phyloP scores from a whole-genome alignment of 2,113 vertebrate species.

The Urocolius indicus region DNA sequence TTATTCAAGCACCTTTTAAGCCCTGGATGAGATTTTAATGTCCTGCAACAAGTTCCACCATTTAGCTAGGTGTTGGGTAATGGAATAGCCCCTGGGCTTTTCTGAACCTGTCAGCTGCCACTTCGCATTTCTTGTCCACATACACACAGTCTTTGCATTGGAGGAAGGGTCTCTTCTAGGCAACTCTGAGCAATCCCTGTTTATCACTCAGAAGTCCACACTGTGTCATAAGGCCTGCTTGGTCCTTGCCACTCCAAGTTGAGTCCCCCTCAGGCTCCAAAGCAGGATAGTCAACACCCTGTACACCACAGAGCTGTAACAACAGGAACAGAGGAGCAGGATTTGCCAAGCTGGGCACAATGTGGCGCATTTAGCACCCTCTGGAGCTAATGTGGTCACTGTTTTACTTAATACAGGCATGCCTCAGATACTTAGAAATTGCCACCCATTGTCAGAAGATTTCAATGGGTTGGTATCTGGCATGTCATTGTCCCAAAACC shows the following conservation, averaged over 20 bases:
- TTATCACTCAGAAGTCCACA: background rate
- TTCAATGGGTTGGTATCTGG: background rate
- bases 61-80: background rate
- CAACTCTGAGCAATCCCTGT: background rate
- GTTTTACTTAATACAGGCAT: background rate
- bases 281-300: background rate
- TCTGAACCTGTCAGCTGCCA: background rate
- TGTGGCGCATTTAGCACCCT: background rate
- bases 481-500: background rate
- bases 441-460: background rate
- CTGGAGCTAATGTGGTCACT: background rate
- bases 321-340: background rate
- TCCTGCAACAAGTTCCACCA: background rate
- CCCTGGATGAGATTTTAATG: background rate
- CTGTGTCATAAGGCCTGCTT: fast-evolving
- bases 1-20: slow-evolving; percentile 6
- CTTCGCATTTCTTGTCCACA: background rate
- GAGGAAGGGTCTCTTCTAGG: background rate
- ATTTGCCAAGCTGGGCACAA: background rate
- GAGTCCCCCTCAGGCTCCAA: background rate
- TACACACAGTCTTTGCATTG: background rate
- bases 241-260: background rate
- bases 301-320: background rate
- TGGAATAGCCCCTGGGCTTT: background rate
- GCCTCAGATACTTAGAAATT: background rate